Evolutionary conservation across 2,888 invertebrate species (phyloP).

Genomic region (Xestia c-nigrum): DNA sequence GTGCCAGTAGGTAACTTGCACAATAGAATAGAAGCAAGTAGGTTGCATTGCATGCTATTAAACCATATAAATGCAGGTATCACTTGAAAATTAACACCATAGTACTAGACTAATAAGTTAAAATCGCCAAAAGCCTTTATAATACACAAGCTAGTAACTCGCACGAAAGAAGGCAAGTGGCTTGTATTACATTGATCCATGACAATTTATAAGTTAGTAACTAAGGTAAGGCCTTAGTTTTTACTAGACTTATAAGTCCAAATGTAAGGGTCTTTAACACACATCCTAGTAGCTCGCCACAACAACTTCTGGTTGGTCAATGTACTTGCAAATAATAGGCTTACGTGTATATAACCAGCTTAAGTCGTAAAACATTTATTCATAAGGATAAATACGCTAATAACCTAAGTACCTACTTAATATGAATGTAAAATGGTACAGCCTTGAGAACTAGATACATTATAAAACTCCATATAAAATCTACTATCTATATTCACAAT

Average conservation of each 20-base stretch:
- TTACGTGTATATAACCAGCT: neutral
- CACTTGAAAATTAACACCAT: neutral
- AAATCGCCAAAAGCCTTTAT: conserved; percentile 1
- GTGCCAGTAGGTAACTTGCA: neutral
- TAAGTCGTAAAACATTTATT: conserved; percentile 18
- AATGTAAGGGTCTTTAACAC: neutral
- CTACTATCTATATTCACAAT: conserved; percentile 67
- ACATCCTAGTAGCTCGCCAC: neutral
- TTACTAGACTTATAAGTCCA: conserved; percentile 3
- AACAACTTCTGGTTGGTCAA: neutral
- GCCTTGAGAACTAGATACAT: conserved; percentile 64
- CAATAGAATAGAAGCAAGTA: neutral
- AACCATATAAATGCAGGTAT: neutral
- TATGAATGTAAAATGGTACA: conserved; percentile 62
- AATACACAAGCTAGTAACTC: neutral
- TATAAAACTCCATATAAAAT: conserved; percentile 62
- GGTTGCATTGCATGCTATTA: neutral
- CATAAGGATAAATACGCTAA: conserved; percentile 58
- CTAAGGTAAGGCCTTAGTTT: neutral
- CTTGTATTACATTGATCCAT: neutral
- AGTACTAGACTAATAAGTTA: neutral
- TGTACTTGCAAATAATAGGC: neutral
- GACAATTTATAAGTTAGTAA: neutral
- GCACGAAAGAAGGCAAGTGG: neutral
- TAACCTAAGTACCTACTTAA: conserved; percentile 60